Conservation (phyloP, 2,888 invertebrate genomes). For the Polydrusus tereticollis region DNA sequence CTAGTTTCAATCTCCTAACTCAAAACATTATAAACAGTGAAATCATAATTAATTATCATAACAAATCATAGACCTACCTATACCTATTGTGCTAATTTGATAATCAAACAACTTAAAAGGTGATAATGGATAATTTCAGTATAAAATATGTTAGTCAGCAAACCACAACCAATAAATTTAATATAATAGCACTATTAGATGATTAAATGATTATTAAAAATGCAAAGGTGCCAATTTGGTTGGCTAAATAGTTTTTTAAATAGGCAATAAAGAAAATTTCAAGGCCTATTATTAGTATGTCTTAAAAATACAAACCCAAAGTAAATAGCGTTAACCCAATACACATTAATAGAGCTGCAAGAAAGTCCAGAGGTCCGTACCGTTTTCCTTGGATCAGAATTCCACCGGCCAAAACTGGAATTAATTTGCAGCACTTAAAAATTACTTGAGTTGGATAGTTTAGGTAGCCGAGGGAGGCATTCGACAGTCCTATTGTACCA, state of each 20-base stretch:
- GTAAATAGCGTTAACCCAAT: slow-evolving; percentile 92
- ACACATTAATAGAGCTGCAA: slow-evolving; percentile 89
- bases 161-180: neutral
- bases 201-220: no score
- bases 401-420: slow-evolving; percentile 95
- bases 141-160: neutral
- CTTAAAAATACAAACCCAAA: slow-evolving; percentile 73
- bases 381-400: slow-evolving; percentile 92
- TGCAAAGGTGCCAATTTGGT: neutral
- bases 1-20: no score
- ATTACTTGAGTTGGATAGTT: slow-evolving; percentile 98
- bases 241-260: neutral
- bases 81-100: neutral
- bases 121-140: neutral
- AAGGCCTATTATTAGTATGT: slow-evolving; percentile 8
- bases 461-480: slow-evolving; percentile 92
- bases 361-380: slow-evolving; percentile 86
- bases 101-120: neutral
- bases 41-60: no score
- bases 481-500: slow-evolving; percentile 96
- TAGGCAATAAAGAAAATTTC: neutral
- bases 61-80: neutral
- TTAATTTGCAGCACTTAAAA: slow-evolving; percentile 97
- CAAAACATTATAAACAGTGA: no score
- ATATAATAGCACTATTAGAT: neutral